Evolutionary conservation across 2,113 vertebrate species (phyloP).

Genomic region (Meles meles): DNA sequence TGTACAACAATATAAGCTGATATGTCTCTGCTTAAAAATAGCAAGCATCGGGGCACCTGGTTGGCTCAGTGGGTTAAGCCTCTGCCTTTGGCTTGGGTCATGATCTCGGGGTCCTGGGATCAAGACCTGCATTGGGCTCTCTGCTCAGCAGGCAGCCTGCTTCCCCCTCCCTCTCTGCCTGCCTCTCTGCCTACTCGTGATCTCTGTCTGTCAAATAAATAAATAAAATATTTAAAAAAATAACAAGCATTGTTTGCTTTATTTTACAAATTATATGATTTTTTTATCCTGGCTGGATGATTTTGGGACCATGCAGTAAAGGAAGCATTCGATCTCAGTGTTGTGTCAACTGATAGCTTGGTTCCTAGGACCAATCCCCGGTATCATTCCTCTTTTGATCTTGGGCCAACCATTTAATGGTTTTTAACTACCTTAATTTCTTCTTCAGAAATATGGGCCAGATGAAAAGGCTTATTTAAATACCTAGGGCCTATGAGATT

Average conservation of each 20-base stretch:
- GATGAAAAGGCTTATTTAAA: slow-evolving; percentile 23
- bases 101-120: too few species aligned
- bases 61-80: too few species aligned
- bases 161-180: too few species aligned
- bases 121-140: too few species aligned
- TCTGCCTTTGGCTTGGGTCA: too few species aligned
- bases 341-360: neutral
- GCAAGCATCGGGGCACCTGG: neutral
- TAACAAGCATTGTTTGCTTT: neutral
- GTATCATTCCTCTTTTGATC: neutral
- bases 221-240: neutral
- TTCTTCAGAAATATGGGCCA: slow-evolving; percentile 16
- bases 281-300: neutral
- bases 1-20: neutral
- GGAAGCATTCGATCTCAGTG: neutral
- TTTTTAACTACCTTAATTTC: slow-evolving; percentile 23
- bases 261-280: neutral
- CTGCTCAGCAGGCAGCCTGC: too few species aligned
- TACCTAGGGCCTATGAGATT: neutral
- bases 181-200: too few species aligned
- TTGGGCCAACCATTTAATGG: neutral
- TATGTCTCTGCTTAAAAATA: neutral
- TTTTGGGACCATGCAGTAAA: neutral
- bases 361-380: neutral
- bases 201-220: too few species aligned